Base-by-base conservation (phyloP, 2,113 vertebrate genomes). In the Chauna torquata region DNA sequence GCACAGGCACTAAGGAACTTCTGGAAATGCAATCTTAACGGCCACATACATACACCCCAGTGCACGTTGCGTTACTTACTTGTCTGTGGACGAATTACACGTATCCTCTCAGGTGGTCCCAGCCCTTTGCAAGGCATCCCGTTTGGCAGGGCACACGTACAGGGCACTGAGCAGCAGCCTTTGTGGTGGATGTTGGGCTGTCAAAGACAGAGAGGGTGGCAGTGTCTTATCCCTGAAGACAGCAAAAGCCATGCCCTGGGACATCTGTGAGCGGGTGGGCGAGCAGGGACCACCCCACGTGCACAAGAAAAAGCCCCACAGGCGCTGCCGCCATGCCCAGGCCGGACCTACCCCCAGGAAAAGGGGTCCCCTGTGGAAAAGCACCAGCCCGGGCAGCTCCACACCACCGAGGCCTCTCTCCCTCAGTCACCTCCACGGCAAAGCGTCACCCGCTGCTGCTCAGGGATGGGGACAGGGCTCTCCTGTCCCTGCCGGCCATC, bases 131-230 rank as follows among this genome's bases (percentile, higher is more conserved):
- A 27, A 18, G 18, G 66, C 28, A 18, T 9, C 24, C 3, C 1
- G 5, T 6, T 2, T 1, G 3, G 42, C 75, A 23, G 8, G 49
- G 36, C 3, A 3, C 1, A 0, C 0, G 1, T 2, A 42, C 1
- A 1, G 72, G 62, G 7, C 24, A 68, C 82, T 5, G 62, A 27
- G 86, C 71, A 4, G 27, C 61, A 25, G 8, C 28, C 22, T 34
- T 42, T 5, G 24, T 0, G 12, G 50, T 6, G 28, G 72, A 6
- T 6, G 24, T 1, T 3, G 12, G 11, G 9, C 28, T 68, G 69
- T 0, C 2, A 47, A 42, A 38, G 24, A 12, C 22, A 24, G 11
- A 64, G 45, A 12, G 13, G 16, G 6, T 0, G 52, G 86, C 30
- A 1, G 10, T 0, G 11, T 11, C 42, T 42, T 42, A 47, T 18